A percentile compares a stretch with the other conserved stretches of the same genome.
Conservation (phyloP, 1,140 invertebrate species). For the Hyles euphorbiae region DNA sequence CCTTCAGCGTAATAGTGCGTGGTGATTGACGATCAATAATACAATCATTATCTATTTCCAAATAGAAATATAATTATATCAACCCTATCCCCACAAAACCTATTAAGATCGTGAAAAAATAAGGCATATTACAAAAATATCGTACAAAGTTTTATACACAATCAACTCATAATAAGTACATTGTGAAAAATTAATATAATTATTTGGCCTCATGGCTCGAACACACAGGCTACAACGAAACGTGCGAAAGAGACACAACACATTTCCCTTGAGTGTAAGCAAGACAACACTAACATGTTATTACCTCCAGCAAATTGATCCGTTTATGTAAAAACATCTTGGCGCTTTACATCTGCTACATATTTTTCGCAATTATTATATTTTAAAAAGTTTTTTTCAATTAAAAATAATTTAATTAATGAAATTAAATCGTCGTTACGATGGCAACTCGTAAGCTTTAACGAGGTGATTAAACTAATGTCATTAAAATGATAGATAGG, state of each 20-base stretch:
- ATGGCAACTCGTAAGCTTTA: too few species aligned
- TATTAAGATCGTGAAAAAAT: not conserved
- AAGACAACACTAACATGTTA: slow-evolving; percentile 37
- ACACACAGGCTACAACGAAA: slow-evolving; percentile 1
- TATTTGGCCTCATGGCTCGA: slow-evolving; percentile 42
- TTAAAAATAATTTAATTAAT: not conserved
- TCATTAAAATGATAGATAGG: too few species aligned
- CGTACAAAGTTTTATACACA: slow-evolving; percentile 13
- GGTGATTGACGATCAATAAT: too few species aligned
- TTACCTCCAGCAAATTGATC: slow-evolving; percentile 49
- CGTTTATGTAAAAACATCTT: slow-evolving; percentile 52
- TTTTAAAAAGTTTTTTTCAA: not conserved
- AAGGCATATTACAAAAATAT: not conserved
- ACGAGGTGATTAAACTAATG: too few species aligned
- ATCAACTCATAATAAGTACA: slow-evolving; percentile 51
- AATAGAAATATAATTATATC: too few species aligned
- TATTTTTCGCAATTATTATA: slow-evolving; percentile 9
- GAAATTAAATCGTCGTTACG: too few species aligned
- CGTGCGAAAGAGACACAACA: slow-evolving; percentile 28
- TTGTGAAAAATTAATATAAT: slow-evolving; percentile 57
- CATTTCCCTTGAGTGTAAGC: slow-evolving; percentile 7
- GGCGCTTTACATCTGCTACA: slow-evolving; percentile 41
- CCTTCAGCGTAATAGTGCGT: too few species aligned
- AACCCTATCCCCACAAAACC: not conserved
- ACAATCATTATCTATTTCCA: too few species aligned